Evolutionary conservation across 2,113 vertebrate species (phyloP), one percentile per base, ranked within the genome.

Genomic region (Carollia perspicillata): DNA sequence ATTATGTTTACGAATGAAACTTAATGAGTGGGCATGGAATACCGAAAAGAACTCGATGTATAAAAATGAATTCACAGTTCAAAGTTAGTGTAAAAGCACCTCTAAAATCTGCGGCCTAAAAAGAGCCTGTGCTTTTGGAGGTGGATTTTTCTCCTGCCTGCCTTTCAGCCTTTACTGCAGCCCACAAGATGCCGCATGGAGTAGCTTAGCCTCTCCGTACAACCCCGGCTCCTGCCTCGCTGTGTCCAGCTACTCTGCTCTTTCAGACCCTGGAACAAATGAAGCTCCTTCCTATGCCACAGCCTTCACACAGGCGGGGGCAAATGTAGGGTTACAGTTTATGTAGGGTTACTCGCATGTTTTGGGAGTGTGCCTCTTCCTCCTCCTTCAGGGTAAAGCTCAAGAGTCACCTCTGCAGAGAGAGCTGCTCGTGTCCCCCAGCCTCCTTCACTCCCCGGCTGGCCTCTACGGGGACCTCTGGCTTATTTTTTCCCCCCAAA

Each of bases 101-200:
- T 44, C 6, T 65, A 55, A 89, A 91, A 81, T 49, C 37, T 35
- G 1, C 63, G 8, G 22, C 79, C 88, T 94, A 66, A 90, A 33
- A 28, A 84, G 93, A 90, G n/a, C 30, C 35, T 75, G 94, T 92
- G 88, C 51, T 80, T 86, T 96, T 87, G 89, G 97, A 65, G 28
- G 93, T 6, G 33, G 90, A 97, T 97, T 97, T 96, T 97, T 97
- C 97, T 97, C 42, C 69, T 0, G 91, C 85, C 66, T 78, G 65
- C 79, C 49, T 85, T 77, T 49, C 17, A n/a, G 66, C 60, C 58
- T 90, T 72, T 74, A 85, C 37, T 20, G 51, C 1, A 80, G 42
- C 40, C 47, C 22, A 58, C 37, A 74, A 65, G 75, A 26, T 66
- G 20, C n/a, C 69, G 22, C 20, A 35, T 8, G 26, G 12, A 66